A percentile compares a stretch with the other conserved stretches of the same genome.
Evolutionary conservation across 2,113 vertebrate species (phyloP).

Genomic region (Leptocoma aspasia): DNA sequence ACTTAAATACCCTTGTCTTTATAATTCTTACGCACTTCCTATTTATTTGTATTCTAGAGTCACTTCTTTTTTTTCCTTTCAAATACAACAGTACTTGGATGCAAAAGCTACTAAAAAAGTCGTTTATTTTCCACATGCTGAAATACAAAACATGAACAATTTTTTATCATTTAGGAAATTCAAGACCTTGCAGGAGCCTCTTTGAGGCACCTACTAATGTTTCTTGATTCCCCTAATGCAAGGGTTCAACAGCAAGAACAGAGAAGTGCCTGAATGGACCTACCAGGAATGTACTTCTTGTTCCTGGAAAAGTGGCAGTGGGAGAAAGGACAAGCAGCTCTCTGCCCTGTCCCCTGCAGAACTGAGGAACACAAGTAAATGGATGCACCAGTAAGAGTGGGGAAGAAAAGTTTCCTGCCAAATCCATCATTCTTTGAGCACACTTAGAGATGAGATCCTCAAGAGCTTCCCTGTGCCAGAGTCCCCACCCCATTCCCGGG

Average conservation of each 20-base stretch:
- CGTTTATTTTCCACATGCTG: neutral
- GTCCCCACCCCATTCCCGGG: neutral
- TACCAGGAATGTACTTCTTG: neutral
- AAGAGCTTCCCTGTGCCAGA: neutral
- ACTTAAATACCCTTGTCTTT: neutral
- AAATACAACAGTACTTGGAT: neutral
- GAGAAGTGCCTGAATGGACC: neutral
- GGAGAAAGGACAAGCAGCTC: neutral
- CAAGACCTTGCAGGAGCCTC: neutral
- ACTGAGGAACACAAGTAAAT: neutral
- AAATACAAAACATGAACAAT: neutral
- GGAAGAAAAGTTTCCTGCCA: neutral
- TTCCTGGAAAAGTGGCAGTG: neutral
- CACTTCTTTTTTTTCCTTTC: neutral
- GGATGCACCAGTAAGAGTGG: neutral
- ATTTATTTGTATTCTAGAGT: neutral
- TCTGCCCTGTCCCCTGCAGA: neutral
- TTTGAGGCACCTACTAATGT: neutral
- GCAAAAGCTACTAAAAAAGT: neutral
- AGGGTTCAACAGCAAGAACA: neutral
- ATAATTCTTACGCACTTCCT: neutral
- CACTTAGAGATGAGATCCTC: neutral
- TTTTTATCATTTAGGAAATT: neutral
- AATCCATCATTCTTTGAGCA: neutral
- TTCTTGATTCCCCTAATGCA: neutral